Evolutionary conservation across 2,888 invertebrate species (phyloP), one percentile per base, ranked within the genome.

Genomic region (Xylota segnis): DNA sequence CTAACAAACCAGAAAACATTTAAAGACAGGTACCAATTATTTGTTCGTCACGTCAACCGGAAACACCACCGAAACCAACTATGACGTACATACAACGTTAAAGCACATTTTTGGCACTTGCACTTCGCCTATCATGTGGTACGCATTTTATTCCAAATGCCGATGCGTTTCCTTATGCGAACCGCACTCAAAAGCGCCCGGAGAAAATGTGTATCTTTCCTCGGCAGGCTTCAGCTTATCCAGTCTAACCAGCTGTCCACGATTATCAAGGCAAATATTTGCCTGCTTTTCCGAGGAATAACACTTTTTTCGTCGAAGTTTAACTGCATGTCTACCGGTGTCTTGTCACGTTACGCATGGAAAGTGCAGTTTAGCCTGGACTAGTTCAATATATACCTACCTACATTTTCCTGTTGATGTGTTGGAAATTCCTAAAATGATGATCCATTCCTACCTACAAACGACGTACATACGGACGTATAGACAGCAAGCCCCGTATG

Each of bases 131-230:
- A 18, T 18, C 23, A 23, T 23, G 23, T 23, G 12, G 52, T 3
- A 29, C 50, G 14, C 65, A 56, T 56, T 18, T 34, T 65, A 40
- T 23, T 56, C 61, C 45, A 68, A 81, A 81, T 52, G 40, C n/a
- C 50, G 12, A 43, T 43, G 54, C 40, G 50, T 83, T 83, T 83
- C 77, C 83, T 83, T 77, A 71, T 77, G 65, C 58, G 52, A 65
- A 43, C 77, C 32, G 34, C 58, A 70, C 34, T 54, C 32, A n/a
- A 16, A 40, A 56, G 14, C 12, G 14, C 37, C 9, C 32, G 68
- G 72, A 66, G 78, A 78, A 72, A 83, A 56, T 59, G 47, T 43
- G 58, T 71, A 71, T 58, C 58, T 56, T 40, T 56, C 47, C 54
- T 43, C 10, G 32, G 5, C 0, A 9, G 16, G 5, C 54, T 43